Evolutionary conservation across 2,888 invertebrate genomes (phyloP).

Genomic region (Poecilus cupreus): DNA sequence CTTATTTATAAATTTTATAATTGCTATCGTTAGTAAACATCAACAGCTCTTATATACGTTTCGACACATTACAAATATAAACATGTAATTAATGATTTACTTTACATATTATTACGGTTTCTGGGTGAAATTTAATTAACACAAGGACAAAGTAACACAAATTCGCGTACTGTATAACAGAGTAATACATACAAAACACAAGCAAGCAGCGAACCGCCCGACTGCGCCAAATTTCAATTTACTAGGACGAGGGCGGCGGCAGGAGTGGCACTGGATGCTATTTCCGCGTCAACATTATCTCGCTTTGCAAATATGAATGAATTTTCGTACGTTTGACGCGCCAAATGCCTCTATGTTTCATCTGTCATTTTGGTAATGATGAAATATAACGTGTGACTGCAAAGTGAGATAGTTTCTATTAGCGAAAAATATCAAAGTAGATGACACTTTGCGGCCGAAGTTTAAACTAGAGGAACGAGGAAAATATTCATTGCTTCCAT

Average conservation of each 20-base stretch:
- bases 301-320: conserved; percentile 14
- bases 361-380: background rate
- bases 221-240: conserved; percentile 26
- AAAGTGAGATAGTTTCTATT: no score
- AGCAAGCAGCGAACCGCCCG: no score
- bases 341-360: background rate
- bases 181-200: conserved; percentile 1
- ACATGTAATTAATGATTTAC: conserved; percentile 20
- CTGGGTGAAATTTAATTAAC: conserved; percentile 44
- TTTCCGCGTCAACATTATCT: conserved; percentile 2
- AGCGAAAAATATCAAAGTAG: no score
- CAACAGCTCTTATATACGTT: background rate
- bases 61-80: background rate
- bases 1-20: no score
- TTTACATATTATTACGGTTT: conserved; percentile 29
- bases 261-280: background rate
- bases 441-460: no score
- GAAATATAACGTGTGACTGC: background rate
- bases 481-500: no score
- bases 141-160: conserved; percentile 33
- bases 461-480: no score
- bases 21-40: no score
- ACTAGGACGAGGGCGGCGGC: no score
- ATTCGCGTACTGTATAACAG: background rate
- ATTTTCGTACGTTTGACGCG: background rate